These are phyloP conservation scores for Arvicola amphibius DNA, from an alignment of 2,797 vertebrate species.

Conservation along the genomic window DNA sequence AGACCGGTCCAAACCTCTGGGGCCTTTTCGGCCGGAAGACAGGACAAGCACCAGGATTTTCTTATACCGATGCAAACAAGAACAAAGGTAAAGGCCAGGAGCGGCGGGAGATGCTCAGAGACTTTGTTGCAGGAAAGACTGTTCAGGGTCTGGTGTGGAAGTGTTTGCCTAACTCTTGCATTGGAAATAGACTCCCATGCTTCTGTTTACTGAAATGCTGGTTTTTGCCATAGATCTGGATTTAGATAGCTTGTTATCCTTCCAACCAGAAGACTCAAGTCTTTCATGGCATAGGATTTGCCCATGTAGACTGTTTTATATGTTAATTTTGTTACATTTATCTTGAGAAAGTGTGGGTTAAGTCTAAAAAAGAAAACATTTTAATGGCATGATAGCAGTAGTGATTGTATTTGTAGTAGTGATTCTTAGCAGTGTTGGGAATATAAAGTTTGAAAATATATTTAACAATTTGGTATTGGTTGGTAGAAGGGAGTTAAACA, in stretches of 20 bases:
- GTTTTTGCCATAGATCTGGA: neutral
- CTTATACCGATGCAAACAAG: constrained; percentile 92
- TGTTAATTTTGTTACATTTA: constrained; percentile 6
- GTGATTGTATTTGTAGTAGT: constrained; percentile 16
- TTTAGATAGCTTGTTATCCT: neutral
- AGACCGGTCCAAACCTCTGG: constrained; percentile 91
- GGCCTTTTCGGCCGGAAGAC: constrained; percentile 90
- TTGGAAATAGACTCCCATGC: neutral
- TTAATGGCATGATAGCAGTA: constrained; percentile 12
- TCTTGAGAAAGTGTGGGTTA: constrained; percentile 10
- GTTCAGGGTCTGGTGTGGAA: neutral
- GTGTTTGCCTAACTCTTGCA: neutral
- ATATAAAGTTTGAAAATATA: constrained; percentile 38
- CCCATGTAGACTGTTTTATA: constrained; percentile 13
- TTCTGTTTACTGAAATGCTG: constrained; percentile 21
- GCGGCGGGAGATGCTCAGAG: neutral
- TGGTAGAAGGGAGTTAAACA: neutral
- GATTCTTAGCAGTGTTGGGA: neutral
- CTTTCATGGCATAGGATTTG: neutral
- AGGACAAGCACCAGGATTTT: constrained; percentile 89
- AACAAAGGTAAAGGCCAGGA: constrained; percentile 88
- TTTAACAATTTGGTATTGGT: neutral
- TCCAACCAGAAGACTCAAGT: constrained; percentile 45
- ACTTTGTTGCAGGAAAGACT: neutral
- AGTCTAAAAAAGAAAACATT: neutral